These are phyloP conservation scores for Acanthurus leucopareius DNA, from an alignment of 2,797 vertebrate genomes.

Conservation along the genomic window DNA sequence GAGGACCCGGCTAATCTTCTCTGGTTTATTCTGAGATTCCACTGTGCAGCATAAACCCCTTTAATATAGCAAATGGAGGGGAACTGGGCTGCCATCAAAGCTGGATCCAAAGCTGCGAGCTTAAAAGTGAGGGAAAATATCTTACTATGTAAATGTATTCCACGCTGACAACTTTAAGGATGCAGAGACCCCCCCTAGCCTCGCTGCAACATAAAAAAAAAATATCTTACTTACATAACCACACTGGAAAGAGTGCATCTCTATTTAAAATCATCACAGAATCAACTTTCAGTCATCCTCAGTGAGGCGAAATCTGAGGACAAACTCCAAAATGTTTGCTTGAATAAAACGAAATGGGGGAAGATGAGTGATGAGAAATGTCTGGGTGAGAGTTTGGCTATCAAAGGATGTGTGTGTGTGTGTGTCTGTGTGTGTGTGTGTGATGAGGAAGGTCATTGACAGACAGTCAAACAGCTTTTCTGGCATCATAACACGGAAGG, in stretches of 20 bases:
- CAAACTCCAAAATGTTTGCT: slow-evolving; percentile 40
- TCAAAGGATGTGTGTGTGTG: slow-evolving; percentile 58
- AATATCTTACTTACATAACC: slow-evolving; percentile 50
- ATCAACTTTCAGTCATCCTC: slow-evolving; percentile 32
- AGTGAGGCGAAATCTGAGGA: slow-evolving; percentile 39
- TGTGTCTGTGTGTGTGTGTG: slow-evolving; percentile 22
- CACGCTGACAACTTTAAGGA: slow-evolving; percentile 72
- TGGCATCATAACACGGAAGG: slow-evolving; percentile 44
- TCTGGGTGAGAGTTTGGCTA: slow-evolving; percentile 40
- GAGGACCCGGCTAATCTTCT: slow-evolving; percentile 66
- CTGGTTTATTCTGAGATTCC: slow-evolving; percentile 65
- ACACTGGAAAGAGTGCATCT: slow-evolving; percentile 32
- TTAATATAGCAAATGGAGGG: slow-evolving; percentile 80
- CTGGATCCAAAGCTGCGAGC: slow-evolving; percentile 73
- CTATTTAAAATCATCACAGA: slow-evolving; percentile 53
- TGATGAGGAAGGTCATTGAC: slow-evolving; percentile 30
- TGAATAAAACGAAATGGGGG: slow-evolving; percentile 31
- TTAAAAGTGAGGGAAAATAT: slow-evolving; percentile 75
- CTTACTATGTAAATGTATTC: slow-evolving; percentile 82
- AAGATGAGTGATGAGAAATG: slow-evolving; percentile 49
- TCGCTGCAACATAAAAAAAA: slow-evolving; percentile 27
- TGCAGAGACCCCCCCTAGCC: slow-evolving; percentile 52
- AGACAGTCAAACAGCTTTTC: slow-evolving; percentile 60
- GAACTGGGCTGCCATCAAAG: slow-evolving; percentile 82
- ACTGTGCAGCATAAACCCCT: slow-evolving; percentile 70